Conservation (phyloP, 2,888 invertebrate genomes). For the Aleiodes alternator region DNA sequence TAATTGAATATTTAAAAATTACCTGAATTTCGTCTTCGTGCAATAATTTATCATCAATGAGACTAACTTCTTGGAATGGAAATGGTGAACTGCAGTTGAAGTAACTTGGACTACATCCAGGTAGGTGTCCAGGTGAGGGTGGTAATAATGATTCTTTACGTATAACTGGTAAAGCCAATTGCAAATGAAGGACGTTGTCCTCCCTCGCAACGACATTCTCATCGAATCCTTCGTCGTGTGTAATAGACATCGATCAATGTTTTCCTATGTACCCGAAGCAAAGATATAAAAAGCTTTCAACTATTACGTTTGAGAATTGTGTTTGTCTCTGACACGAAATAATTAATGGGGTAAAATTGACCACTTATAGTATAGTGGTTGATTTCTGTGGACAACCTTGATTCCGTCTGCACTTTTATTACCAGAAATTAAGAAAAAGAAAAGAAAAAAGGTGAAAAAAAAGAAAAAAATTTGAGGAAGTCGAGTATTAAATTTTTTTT, state of each 20-base stretch:
- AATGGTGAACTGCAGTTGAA: slow-evolving; percentile 48
- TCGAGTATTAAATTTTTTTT: too few relatives aligned
- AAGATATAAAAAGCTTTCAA: slow-evolving; percentile 2
- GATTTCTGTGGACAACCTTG: slow-evolving; percentile 5
- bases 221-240: slow-evolving; percentile 52
- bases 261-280: not conserved
- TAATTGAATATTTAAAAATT: not conserved
- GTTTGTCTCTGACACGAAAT: not conserved
- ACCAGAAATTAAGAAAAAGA: not conserved
- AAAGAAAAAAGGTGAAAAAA: not conserved
- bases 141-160: slow-evolving; percentile 47
- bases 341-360: slow-evolving; percentile 5
- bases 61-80: slow-evolving; percentile 44
- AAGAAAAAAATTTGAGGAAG: too few relatives aligned
- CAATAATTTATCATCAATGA: slow-evolving; percentile 55
- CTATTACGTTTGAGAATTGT: too few relatives aligned
- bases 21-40: slow-evolving; percentile 60
- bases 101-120: slow-evolving; percentile 56
- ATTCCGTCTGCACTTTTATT: not conserved
- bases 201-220: slow-evolving; percentile 48
- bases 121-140: slow-evolving; percentile 54
- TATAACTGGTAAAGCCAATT: slow-evolving; percentile 34
- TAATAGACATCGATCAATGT: slow-evolving; percentile 55
- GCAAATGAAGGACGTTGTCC: slow-evolving; percentile 51
- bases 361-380: not conserved